phyloP scores from a whole-genome alignment of 2,888 invertebrate species.

The Leucoma salicis region DNA sequence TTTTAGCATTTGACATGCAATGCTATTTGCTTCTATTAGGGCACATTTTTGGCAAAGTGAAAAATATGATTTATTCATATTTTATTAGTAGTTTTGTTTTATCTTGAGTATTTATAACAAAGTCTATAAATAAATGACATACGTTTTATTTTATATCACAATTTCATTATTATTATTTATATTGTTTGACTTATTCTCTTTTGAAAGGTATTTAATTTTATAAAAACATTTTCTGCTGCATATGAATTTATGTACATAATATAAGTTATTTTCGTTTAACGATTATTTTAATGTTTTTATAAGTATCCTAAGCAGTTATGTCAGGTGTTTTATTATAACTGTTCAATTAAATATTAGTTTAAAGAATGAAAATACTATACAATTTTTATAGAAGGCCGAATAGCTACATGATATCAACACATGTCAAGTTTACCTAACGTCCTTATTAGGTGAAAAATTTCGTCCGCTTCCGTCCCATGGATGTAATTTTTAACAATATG shows the following conservation, averaged over 20 bases:
- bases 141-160: slow-evolving; percentile 7
- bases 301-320: neutral
- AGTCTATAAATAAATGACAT: slow-evolving; percentile 14
- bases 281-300: slow-evolving; percentile 53
- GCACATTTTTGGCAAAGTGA: too few species aligned
- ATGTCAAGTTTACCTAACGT: slow-evolving; percentile 15
- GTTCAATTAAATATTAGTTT: slow-evolving; percentile 1
- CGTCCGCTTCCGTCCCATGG: slow-evolving; percentile 54
- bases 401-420: neutral
- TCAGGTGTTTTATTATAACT: neutral
- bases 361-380: slow-evolving; percentile 13
- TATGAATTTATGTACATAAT: slow-evolving; percentile 15
- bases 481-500: slow-evolving; percentile 28
- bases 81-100: neutral
- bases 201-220: slow-evolving; percentile 18
- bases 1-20: too few species aligned
- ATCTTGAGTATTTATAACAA: slow-evolving; percentile 7
- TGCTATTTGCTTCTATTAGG: too few species aligned
- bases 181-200: slow-evolving; percentile 26
- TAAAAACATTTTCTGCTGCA: slow-evolving; percentile 10
- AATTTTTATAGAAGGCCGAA: slow-evolving; percentile 28
- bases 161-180: slow-evolving; percentile 25
- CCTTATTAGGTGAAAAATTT: slow-evolving; percentile 24
- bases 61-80: too few species aligned
- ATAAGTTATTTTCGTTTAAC: slow-evolving; percentile 70